Evolutionary conservation across 64 coral and sea anemone species (phyloP).

Genomic region (Pachyseris speciosa): DNA sequence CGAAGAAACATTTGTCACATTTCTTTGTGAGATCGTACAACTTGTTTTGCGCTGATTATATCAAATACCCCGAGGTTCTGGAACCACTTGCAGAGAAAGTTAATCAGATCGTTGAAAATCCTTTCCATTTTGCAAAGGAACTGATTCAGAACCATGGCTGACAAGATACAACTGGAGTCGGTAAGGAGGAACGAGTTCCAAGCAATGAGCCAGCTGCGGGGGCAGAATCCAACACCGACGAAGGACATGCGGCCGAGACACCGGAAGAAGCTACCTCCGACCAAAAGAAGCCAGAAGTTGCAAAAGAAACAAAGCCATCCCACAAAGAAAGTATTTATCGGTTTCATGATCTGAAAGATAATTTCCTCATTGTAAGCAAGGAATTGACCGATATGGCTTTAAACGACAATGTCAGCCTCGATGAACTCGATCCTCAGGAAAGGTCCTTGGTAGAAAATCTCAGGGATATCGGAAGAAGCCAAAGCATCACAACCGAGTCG

Average conservation of each 20-base stretch:
- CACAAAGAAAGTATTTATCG: neutral
- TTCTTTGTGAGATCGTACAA: conserved; percentile 76
- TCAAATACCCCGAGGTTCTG: conserved; percentile 45
- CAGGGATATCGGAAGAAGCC: neutral
- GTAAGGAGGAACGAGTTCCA: too few species aligned
- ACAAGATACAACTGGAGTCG: neutral
- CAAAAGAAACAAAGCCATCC: neutral
- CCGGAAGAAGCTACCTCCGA: too few species aligned
- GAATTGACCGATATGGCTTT: conserved; percentile 21
- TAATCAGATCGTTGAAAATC: conserved; percentile 51
- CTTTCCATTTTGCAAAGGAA: conserved; percentile 44
- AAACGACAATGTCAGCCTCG: neutral
- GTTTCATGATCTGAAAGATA: neutral
- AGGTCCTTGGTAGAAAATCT: conserved; percentile 22
- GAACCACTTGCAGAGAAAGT: conserved; percentile 16
- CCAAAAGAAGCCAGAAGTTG: conserved; percentile 47
- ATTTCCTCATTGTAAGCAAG: neutral
- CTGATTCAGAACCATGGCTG: neutral
- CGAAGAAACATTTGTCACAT: conserved; percentile 45
- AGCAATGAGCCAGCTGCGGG: too few species aligned
- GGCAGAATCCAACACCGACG: too few species aligned
- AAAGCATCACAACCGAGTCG: neutral
- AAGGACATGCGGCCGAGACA: too few species aligned
- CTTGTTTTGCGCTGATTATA: conserved; percentile 41
- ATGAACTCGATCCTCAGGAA: neutral